Conservation (phyloP, 92 coral and sea anemone genomes). For the Plumapathes pennacea region DNA sequence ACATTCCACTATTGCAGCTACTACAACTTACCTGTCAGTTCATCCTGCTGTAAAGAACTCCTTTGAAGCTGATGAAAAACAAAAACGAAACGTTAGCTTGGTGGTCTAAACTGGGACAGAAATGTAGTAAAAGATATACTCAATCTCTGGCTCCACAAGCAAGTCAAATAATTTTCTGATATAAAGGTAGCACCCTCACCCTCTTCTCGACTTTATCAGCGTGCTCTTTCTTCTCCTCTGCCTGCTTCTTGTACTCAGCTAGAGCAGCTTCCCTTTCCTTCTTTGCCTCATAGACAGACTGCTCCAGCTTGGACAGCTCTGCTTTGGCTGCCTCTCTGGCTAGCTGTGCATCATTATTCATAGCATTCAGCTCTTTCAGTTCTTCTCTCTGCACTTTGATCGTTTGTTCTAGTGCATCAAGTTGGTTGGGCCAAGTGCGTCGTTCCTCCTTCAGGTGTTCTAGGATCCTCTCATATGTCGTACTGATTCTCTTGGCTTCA, state of each 20-base stretch:
- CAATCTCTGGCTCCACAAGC: too few relatives aligned
- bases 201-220: slow-evolving; percentile 99
- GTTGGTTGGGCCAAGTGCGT: slow-evolving; percentile 93
- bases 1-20: neutral
- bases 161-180: too few relatives aligned
- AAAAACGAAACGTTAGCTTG: neutral
- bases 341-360: slow-evolving; percentile 96
- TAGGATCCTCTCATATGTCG: slow-evolving; percentile 83
- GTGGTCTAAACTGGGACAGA: neutral
- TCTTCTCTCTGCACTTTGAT: slow-evolving; percentile 87
- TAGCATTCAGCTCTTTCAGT: slow-evolving; percentile 82
- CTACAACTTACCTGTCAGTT: slow-evolving; percentile 70
- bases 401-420: slow-evolving; percentile 84
- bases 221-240: slow-evolving; percentile 98
- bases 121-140: too few relatives aligned
- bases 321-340: slow-evolving; percentile 98
- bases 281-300: slow-evolving; percentile 92
- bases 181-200: slow-evolving; percentile 58
- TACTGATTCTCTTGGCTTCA: slow-evolving; percentile 86
- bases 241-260: slow-evolving; percentile 96
- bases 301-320: slow-evolving; percentile 91
- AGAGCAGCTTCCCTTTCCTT: slow-evolving; percentile 92
- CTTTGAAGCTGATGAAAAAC: slow-evolving; percentile 76
- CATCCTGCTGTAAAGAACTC: slow-evolving; percentile 92
- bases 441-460: slow-evolving; percentile 91